Base-by-base conservation (phyloP, 2,888 invertebrate species). In the Synergus laeviventris region DNA sequence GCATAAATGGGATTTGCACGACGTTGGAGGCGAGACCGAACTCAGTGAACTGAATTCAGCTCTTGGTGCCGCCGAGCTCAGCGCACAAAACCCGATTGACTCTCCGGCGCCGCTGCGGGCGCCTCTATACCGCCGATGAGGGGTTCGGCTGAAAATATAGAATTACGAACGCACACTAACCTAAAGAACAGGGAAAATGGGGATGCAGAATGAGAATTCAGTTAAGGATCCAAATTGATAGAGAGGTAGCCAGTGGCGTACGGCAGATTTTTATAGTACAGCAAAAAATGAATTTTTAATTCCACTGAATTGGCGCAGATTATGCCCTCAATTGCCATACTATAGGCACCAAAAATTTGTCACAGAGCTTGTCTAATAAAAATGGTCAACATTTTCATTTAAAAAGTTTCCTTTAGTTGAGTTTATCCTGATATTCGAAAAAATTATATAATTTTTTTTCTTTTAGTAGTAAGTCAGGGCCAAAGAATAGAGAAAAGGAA, bases 1-100 rank as follows among this genome's bases (percentile, higher is more conserved):
- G 14, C 36, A 74, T 24, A 76, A 74, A 70, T 74, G 73, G 70
- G 73, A 75, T 77, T 64, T 75, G 77, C 79, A 74, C 84, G 86
- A 85, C 83, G 82, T 83, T 83, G 83, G 80, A 84, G 86, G 83
- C 82, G 81, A 83, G 84, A 85, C 84, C 79, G 86, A 84, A 81
- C 87, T 85, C 82, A 83, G 84, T 84, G 83, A 83, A 88, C 87
- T 88, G 87, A 87, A 85, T 87, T 86, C 84, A 84, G 81, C 81
- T 81, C 16, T 18, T 80, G 21, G 56, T 56, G 21, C 56, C 12
- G 79, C 81, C 79, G 79, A 80, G 86, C 79, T 84, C 84, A 77
- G 81, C 82, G 81, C 84, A 84, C 81, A 76, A 61, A 76, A 76
- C 74, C 70, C 77, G 79, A 86, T 84, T 84, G 85, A 86, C 84